These are phyloP conservation scores for Istiophorus platypterus DNA, from an alignment of 2,113 vertebrate genomes.

Conservation along the genomic window DNA sequence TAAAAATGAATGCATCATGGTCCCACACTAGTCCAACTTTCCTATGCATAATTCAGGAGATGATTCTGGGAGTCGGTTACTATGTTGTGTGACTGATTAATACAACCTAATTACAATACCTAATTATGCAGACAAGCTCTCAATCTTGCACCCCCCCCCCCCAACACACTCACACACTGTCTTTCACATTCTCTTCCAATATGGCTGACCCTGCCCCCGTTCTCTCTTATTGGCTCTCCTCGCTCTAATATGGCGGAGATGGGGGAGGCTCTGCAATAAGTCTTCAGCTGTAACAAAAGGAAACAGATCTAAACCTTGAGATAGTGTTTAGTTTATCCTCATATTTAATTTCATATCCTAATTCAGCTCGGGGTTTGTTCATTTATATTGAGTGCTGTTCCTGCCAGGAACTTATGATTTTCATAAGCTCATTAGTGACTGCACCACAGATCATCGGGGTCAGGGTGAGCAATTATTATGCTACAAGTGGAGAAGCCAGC, in stretches of 20 bases:
- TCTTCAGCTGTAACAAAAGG: conserved; percentile 29
- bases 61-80: conserved; percentile 7
- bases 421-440: conserved; percentile 80
- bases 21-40: not conserved
- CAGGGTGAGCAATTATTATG: conserved; percentile 68
- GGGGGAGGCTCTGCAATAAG: not conserved
- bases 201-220: conserved; percentile 9
- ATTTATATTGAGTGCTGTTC: conserved; percentile 67
- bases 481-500: conserved; percentile 65
- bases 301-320: conserved; percentile 19
- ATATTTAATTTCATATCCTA: conserved; percentile 59
- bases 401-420: conserved; percentile 69
- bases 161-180: not conserved
- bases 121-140: conserved; percentile 57
- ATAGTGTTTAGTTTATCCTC: conserved; percentile 23
- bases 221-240: conserved; percentile 6
- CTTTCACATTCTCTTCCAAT: conserved; percentile 23
- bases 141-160: conserved; percentile 41
- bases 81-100: conserved; percentile 58
- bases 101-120: conserved; percentile 58
- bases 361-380: conserved; percentile 58
- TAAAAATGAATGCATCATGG: conserved; percentile 1
- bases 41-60: conserved; percentile 17
- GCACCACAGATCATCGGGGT: conserved; percentile 66
- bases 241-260: not conserved